A percentile compares a stretch with the other conserved stretches of the same genome.
Evolutionary conservation across 2,113 vertebrate genomes (phyloP).

Genomic region (Pholis gunnellus): DNA sequence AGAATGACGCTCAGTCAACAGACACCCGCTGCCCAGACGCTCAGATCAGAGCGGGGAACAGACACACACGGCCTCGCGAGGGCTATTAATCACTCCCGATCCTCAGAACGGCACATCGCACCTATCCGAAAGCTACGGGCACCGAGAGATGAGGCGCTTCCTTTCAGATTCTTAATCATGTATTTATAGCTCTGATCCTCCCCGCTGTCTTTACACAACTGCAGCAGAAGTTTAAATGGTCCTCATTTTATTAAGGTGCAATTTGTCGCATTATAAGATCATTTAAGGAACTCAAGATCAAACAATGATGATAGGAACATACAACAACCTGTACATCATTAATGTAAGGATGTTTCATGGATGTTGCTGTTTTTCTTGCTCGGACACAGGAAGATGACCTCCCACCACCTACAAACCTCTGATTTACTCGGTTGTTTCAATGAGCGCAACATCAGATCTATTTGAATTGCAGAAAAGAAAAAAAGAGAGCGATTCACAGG

Average conservation of each 20-base stretch:
- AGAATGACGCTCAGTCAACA: constrained; percentile 87
- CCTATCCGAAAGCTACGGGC: constrained; percentile 44
- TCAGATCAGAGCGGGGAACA: constrained; percentile 83
- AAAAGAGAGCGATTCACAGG: background rate
- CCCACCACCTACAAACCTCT: background rate
- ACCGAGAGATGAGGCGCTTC: constrained; percentile 32
- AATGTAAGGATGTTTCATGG: background rate
- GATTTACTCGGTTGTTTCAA: background rate
- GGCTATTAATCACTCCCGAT: constrained; percentile 61
- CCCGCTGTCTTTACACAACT: background rate
- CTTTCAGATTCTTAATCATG: constrained; percentile 23
- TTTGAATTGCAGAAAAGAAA: background rate
- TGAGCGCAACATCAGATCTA: background rate
- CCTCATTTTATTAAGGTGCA: background rate
- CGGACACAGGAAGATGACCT: background rate
- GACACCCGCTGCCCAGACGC: constrained; percentile 79
- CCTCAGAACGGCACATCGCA: constrained; percentile 55
- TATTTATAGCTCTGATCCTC: background rate
- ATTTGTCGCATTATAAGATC: background rate
- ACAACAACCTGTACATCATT: no score
- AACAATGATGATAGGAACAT: background rate
- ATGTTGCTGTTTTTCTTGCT: background rate
- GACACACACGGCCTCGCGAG: constrained; percentile 75
- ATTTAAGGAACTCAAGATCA: background rate
- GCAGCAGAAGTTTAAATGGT: background rate